Conservation (phyloP, 1,140 invertebrate species). For the Drosophila lacertosa region DNA sequence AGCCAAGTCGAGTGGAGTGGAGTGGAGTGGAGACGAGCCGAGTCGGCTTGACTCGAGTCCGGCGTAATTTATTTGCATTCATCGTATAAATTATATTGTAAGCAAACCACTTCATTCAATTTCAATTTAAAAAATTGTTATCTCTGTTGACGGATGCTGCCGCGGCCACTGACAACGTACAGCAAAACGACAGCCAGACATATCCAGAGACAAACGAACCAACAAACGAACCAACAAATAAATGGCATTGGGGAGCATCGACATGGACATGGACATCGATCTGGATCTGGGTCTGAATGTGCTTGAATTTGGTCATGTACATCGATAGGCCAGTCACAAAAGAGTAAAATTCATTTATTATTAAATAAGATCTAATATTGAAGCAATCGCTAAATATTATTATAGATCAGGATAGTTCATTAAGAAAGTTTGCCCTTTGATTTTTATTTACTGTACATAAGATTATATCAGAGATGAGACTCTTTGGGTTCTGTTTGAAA, state of each 20-base stretch:
- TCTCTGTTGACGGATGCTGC: constrained; percentile 80
- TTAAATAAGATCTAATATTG: too few species aligned
- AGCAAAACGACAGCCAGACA: constrained; percentile 70
- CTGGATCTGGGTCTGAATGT: constrained; percentile 10
- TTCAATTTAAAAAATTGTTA: constrained; percentile 83
- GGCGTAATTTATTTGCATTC: constrained; percentile 83
- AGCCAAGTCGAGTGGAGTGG: constrained; percentile 23
- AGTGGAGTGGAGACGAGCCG: too few species aligned
- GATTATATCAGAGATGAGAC: too few species aligned
- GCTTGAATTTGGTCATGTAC: constrained; percentile 40
- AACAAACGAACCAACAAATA: constrained; percentile 28
- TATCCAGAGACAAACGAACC: constrained; percentile 59
- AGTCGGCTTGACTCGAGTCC: constrained; percentile 41
- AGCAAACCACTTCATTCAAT: constrained; percentile 83
- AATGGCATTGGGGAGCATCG: constrained; percentile 17
- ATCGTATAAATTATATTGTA: constrained; percentile 83
- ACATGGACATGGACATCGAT: constrained; percentile 10
- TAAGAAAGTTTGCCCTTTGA: too few species aligned
- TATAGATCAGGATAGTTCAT: too few species aligned
- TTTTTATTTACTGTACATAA: too few species aligned
- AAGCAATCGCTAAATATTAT: too few species aligned
- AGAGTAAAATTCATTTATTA: too few species aligned
- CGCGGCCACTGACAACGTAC: constrained; percentile 75
- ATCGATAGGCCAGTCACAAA: too few species aligned
- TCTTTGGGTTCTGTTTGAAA: too few species aligned